These are phyloP conservation scores for Drosophila burlai DNA, from an alignment of 1,140 invertebrate species.

Conservation along the genomic window DNA sequence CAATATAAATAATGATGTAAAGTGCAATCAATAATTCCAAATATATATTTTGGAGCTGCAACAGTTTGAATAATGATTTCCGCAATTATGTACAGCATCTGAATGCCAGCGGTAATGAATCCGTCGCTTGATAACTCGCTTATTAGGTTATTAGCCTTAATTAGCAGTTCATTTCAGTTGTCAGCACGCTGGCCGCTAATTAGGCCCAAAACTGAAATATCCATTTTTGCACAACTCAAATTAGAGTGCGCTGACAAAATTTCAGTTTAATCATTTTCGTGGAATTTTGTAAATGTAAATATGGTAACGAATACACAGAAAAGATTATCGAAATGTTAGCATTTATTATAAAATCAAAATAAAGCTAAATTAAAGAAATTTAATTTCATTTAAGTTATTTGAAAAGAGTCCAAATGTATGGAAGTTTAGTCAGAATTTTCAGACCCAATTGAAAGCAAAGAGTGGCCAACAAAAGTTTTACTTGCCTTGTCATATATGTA, in stretches of 20 bases:
- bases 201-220: slow-evolving; percentile 44
- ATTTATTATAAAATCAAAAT: background rate
- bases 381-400: background rate
- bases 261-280: slow-evolving; percentile 15
- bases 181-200: slow-evolving; percentile 36
- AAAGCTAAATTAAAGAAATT: no score
- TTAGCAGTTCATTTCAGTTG: slow-evolving; percentile 46
- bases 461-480: background rate
- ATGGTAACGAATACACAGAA: background rate
- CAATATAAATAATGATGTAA: background rate
- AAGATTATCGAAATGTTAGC: background rate
- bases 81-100: slow-evolving; percentile 9
- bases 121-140: slow-evolving; percentile 39
- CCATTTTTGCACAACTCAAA: slow-evolving; percentile 25
- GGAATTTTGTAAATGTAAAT: slow-evolving; percentile 1
- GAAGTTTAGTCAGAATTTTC: background rate
- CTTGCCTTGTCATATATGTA: background rate
- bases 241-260: background rate
- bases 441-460: background rate
- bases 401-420: background rate
- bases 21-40: background rate
- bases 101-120: slow-evolving; percentile 37
- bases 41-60: background rate
- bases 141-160: slow-evolving; percentile 45
- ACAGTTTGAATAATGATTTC: slow-evolving; percentile 29